Conservation (phyloP, 2,113 vertebrate species). For the Oriolus oriolus region DNA sequence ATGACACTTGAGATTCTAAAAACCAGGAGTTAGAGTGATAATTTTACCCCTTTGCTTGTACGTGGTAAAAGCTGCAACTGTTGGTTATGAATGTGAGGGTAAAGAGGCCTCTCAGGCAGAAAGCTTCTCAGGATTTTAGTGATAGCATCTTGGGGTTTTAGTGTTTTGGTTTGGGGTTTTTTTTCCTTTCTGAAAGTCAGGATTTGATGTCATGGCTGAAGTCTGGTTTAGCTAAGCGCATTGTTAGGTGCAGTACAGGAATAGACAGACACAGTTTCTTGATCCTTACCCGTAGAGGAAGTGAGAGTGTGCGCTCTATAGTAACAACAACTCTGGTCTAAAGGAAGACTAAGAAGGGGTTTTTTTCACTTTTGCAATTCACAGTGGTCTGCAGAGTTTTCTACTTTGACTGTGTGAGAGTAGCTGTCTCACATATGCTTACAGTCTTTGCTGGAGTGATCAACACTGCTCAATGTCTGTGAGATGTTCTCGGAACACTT, state of each 20-base stretch:
- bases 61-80: not conserved
- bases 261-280: not conserved
- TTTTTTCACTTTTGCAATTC: not conserved
- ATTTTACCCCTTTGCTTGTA: not conserved
- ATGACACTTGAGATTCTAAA: not conserved
- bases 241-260: not conserved
- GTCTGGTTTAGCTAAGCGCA: not conserved
- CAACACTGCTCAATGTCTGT: not conserved
- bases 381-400: not conserved
- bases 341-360: not conserved
- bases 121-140: not conserved
- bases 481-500: not conserved
- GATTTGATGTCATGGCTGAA: not conserved
- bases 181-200: not conserved
- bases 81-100: not conserved
- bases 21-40: not conserved
- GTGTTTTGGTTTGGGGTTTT: not conserved
- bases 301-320: not conserved
- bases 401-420: not conserved
- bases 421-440: not conserved
- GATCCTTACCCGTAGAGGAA: not conserved
- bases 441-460: not conserved
- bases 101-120: not conserved
- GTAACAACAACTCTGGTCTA: not conserved
- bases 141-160: rapidly evolving